A percentile compares a stretch with the other conserved stretches of the same genome.
phyloP scores from a whole-genome alignment of 2,113 vertebrate species.

The Pachycephala philippinensis region DNA sequence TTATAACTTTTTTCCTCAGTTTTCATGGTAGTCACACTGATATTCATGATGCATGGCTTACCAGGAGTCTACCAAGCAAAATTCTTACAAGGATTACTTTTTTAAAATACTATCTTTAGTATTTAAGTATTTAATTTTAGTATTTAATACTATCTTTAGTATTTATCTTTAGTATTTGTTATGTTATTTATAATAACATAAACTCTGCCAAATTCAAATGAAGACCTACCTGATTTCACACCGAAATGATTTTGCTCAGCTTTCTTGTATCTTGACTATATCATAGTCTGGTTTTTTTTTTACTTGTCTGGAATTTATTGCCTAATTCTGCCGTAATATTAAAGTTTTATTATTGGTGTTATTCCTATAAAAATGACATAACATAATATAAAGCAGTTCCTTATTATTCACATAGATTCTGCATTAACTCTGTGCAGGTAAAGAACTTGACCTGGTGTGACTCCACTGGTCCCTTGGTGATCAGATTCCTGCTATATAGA shows the following conservation, averaged over 20 bases:
- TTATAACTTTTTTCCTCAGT: not conserved
- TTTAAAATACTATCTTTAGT: not conserved
- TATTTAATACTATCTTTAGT: not conserved
- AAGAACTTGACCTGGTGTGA: constrained; percentile 66
- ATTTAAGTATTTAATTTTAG: not conserved
- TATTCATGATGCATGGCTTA: not conserved
- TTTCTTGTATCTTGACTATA: not conserved
- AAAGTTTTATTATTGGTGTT: constrained; percentile 43
- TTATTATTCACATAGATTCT: constrained; percentile 34
- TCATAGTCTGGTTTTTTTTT: not conserved
- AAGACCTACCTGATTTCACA: not conserved
- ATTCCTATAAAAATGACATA: not conserved
- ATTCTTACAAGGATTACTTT: not conserved
- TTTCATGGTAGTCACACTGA: not conserved
- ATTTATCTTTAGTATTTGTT: not conserved
- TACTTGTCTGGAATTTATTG: constrained; percentile 35
- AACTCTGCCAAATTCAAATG: not conserved
- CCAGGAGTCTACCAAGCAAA: not conserved
- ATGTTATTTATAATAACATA: not conserved
- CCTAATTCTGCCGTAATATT: constrained; percentile 26
- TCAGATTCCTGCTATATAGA: constrained; percentile 69
- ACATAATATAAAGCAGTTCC: constrained; percentile 39
- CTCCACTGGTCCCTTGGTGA: constrained; percentile 65
- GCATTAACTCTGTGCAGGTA: constrained; percentile 37
- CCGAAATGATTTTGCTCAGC: not conserved